Conservation (phyloP, 2,113 vertebrate species). For the Festucalex cinctus region DNA sequence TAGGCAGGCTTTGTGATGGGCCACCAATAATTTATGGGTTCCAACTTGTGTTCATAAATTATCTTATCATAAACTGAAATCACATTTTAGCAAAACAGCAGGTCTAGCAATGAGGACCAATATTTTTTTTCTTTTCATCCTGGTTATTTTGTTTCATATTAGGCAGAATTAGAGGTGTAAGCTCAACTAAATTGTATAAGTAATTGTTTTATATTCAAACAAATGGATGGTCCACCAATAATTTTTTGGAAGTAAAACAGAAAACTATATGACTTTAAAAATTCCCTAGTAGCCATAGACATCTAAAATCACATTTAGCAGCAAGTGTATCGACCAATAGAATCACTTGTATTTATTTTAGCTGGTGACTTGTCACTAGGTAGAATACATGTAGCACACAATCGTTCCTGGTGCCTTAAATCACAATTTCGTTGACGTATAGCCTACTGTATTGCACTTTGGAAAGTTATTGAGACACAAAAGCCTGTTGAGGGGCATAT, state of each 20-base stretch:
- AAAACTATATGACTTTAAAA: not conserved
- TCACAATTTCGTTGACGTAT: not conserved
- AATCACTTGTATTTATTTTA: not conserved
- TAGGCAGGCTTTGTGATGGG: not conserved
- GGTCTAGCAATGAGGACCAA: not conserved
- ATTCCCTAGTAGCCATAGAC: not conserved
- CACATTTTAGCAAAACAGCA: not conserved
- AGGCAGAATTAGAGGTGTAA: not conserved
- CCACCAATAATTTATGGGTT: not conserved
- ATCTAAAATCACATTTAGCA: not conserved
- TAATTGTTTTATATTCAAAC: not conserved
- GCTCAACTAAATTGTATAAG: too few species aligned
- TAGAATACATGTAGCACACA: not conserved
- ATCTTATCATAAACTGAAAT: not conserved
- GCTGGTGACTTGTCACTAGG: not conserved
- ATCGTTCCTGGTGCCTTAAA: not conserved
- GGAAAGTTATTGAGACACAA: too few species aligned
- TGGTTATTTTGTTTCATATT: not conserved
- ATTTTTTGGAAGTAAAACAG: not conserved
- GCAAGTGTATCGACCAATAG: not conserved
- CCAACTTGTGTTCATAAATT: not conserved
- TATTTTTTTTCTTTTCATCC: not conserved
- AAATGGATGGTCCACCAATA: not conserved
- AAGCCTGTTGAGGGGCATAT: too few species aligned
- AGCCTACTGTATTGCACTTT: too few species aligned